Evolutionary conservation across 2,888 invertebrate species (phyloP).

Genomic region (Dasysyrphus albostriatus): DNA sequence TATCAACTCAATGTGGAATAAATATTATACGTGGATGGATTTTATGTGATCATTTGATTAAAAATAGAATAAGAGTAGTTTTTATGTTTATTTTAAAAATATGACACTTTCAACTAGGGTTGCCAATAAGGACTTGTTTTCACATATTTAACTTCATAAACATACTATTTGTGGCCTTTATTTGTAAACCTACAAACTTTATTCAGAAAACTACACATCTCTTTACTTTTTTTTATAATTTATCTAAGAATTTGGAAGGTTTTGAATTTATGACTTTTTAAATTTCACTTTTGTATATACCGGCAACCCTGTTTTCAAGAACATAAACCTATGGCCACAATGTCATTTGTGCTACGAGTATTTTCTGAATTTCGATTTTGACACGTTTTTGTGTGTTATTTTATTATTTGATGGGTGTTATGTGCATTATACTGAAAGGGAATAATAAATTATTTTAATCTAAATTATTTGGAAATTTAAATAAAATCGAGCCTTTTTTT

Average conservation of each 20-base stretch:
- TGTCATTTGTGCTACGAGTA: slow-evolving; percentile 16
- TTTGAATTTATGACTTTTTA: not conserved
- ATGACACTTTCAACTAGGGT: slow-evolving; percentile 48
- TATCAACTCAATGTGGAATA: not conserved
- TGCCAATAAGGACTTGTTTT: not conserved
- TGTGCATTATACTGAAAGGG: not conserved
- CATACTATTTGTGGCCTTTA: fast-evolving
- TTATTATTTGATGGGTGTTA: slow-evolving; percentile 4
- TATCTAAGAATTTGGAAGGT: too few species aligned
- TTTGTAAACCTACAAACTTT: too few species aligned
- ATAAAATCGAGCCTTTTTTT: not conserved
- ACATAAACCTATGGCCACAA: not conserved
- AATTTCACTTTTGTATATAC: not conserved
- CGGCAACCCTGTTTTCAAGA: not conserved
- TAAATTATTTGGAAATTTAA: not conserved
- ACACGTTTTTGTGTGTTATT: slow-evolving; percentile 20
- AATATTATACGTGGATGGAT: not conserved
- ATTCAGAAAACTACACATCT: too few species aligned
- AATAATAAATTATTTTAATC: not conserved
- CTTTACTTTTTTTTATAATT: too few species aligned
- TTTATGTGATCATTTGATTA: slow-evolving; percentile 57
- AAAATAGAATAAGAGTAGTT: slow-evolving; percentile 55
- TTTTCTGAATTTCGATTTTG: slow-evolving; percentile 8
- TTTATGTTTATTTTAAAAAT: slow-evolving; percentile 48
- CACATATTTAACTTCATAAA: not conserved